phyloP scores from a whole-genome alignment of 2,113 vertebrate species.

The Mandrillus leucophaeus region DNA sequence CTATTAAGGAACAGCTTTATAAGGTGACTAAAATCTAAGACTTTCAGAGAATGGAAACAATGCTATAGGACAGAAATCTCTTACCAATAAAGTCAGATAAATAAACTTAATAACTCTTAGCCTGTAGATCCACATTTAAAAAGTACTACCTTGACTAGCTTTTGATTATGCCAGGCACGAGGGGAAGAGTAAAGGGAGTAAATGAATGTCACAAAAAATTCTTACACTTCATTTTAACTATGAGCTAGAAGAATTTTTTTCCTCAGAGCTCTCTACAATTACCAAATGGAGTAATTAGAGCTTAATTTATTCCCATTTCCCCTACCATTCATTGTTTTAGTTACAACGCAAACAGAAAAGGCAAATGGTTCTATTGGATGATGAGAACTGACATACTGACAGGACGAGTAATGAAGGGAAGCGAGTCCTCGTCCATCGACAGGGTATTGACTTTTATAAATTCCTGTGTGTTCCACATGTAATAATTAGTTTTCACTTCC shows the following conservation, averaged over 20 bases:
- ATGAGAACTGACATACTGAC: background rate
- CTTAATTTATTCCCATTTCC: constrained; percentile 29
- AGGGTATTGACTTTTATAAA: background rate
- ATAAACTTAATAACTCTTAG: background rate
- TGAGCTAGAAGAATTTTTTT: background rate
- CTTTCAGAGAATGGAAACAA: constrained; percentile 22
- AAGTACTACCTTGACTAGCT: background rate
- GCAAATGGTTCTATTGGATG: background rate
- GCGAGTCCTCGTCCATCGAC: rapidly evolving
- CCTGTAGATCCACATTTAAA: background rate
- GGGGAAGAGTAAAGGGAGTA: background rate
- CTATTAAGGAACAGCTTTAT: background rate
- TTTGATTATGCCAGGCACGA: background rate
- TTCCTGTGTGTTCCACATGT: background rate
- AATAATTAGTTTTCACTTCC: background rate
- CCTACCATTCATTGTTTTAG: background rate
- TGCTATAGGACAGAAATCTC: background rate
- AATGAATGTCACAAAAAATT: background rate
- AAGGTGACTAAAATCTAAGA: background rate
- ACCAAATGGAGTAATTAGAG: constrained; percentile 24
- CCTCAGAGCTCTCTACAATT: background rate
- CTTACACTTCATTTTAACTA: background rate
- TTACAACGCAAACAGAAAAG: background rate
- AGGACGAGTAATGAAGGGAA: background rate
- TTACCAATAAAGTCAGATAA: background rate